These are phyloP conservation scores for Catocala sponsa DNA, from an alignment of 2,888 invertebrate species.

Conservation along the genomic window DNA sequence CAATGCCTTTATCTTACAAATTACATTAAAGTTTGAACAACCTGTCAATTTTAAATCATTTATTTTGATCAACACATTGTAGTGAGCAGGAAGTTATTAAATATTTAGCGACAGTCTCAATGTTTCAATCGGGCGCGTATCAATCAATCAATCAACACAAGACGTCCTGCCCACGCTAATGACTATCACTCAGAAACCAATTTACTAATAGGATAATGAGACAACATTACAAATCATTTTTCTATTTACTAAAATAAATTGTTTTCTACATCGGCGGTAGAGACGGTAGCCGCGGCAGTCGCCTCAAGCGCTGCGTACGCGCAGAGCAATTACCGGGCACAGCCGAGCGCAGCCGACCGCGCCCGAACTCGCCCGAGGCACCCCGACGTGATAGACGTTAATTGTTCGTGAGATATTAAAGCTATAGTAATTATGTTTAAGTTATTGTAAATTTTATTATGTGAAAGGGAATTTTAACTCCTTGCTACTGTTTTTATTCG, in stretches of 20 bases:
- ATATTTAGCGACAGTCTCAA: slow-evolving; percentile 25
- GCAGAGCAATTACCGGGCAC: slow-evolving; percentile 50
- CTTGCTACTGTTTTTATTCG: slow-evolving; percentile 38
- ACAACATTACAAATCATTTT: slow-evolving; percentile 63
- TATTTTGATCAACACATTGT: slow-evolving; percentile 2
- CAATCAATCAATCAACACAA: slow-evolving; percentile 29
- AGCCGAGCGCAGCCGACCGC: slow-evolving; percentile 58
- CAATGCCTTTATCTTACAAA: no score
- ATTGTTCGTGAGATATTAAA: slow-evolving; percentile 72
- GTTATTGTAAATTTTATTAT: slow-evolving; percentile 54
- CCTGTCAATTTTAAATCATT: slow-evolving; percentile 3
- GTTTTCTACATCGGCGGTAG: slow-evolving; percentile 60
- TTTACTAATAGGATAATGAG: slow-evolving; percentile 63
- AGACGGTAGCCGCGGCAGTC: slow-evolving; percentile 55
- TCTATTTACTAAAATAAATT: slow-evolving; percentile 69
- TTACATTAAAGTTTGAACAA: background rate
- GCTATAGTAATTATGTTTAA: slow-evolving; percentile 62
- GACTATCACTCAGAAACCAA: slow-evolving; percentile 53
- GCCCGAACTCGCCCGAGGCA: slow-evolving; percentile 62
- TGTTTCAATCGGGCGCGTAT: slow-evolving; percentile 29
- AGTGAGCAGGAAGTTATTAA: slow-evolving; percentile 23
- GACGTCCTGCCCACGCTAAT: slow-evolving; percentile 39
- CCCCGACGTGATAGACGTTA: slow-evolving; percentile 72
- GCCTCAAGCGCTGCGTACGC: slow-evolving; percentile 63
- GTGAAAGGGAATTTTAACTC: slow-evolving; percentile 36